Evolutionary conservation across 2,113 vertebrate genomes (phyloP).

Genomic region (Lepisosteus osseus): DNA sequence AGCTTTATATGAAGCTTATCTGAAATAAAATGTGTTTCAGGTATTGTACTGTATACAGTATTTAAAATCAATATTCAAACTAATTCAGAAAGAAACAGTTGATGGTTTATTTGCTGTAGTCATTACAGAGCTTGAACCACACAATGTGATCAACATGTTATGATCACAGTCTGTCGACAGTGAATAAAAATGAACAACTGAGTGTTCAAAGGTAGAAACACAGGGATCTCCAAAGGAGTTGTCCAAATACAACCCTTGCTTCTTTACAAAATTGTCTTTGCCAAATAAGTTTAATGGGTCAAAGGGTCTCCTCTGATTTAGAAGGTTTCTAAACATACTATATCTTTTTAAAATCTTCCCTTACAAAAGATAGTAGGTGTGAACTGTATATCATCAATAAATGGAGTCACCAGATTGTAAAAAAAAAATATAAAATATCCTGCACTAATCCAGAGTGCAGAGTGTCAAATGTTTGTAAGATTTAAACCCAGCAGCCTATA

Average conservation of each 20-base stretch:
- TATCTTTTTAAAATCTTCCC: too few species aligned
- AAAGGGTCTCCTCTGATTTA: too few species aligned
- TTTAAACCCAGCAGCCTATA: background rate
- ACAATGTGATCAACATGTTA: background rate
- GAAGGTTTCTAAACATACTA: too few species aligned
- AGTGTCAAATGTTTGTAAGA: background rate
- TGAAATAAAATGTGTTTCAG: background rate
- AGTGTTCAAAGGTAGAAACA: background rate
- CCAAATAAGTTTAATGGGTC: too few species aligned
- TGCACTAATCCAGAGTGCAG: background rate
- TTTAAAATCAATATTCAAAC: background rate
- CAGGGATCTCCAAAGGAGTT: background rate
- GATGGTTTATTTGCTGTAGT: too few species aligned
- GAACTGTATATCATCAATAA: background rate
- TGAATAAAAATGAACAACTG: background rate
- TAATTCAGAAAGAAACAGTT: too few species aligned
- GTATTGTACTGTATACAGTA: background rate
- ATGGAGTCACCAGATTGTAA: background rate
- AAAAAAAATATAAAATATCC: background rate
- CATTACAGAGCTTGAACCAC: too few species aligned
- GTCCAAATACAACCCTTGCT: background rate
- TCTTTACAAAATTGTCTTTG: too few species aligned
- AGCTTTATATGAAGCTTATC: background rate
- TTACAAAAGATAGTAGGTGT: background rate
- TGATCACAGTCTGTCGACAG: background rate